Evolutionary conservation across 2,888 invertebrate species (phyloP).

Genomic region (Synanthedon formicaeformis): DNA sequence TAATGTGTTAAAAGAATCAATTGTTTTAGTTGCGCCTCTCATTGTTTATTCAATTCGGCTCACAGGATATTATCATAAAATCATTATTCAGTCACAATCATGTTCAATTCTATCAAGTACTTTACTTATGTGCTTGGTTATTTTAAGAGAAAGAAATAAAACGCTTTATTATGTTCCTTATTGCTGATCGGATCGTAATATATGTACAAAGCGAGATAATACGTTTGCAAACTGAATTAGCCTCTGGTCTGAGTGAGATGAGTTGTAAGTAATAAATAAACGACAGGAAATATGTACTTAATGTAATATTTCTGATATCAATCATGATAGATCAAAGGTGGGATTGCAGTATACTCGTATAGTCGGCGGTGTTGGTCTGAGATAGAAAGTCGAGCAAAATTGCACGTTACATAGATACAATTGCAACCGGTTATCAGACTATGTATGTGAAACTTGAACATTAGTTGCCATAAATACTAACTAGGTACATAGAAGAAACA

Average conservation of each 20-base stretch:
- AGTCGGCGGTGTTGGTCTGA: not conserved
- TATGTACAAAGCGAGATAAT: too few species aligned
- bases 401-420: constrained; percentile 32
- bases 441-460: constrained; percentile 30
- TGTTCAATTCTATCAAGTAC: constrained; percentile 19
- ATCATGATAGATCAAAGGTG: constrained; percentile 13
- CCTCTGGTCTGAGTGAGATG: too few species aligned
- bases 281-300: too few species aligned
- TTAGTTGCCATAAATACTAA: constrained; percentile 12
- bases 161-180: too few species aligned
- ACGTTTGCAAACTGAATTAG: too few species aligned
- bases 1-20: constrained; percentile 8
- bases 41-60: constrained; percentile 45
- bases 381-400: constrained; percentile 51
- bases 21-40: constrained; percentile 32
- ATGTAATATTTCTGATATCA: too few species aligned
- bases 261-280: too few species aligned
- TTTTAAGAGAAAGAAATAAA: too few species aligned
- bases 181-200: too few species aligned
- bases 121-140: too few species aligned
- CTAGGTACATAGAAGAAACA: not conserved
- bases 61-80: constrained; percentile 43
- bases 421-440: constrained; percentile 20
- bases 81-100: constrained; percentile 49
- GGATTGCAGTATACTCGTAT: too few species aligned